Evolutionary conservation across 2,113 vertebrate genomes (phyloP), one percentile per base, ranked within the genome.

Genomic region (Hemibagrus wyckioides): DNA sequence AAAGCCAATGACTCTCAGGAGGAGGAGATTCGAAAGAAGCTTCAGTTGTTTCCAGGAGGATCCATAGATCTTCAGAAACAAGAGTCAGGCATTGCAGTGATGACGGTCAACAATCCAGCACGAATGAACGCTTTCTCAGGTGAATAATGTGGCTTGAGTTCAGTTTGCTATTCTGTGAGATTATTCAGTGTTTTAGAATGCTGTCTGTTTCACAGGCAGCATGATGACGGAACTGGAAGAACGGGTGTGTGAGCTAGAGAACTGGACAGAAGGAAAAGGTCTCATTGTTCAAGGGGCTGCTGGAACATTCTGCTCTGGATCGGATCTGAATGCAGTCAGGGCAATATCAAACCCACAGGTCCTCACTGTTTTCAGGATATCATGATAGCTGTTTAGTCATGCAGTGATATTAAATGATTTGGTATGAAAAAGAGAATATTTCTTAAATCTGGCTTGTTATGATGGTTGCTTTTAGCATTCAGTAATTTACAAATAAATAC

Each of bases 201-300:
- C 36, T 50, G 33, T 81, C 36, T 71, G 50, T 54, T 79, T 69
- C 52, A 14, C 92, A 99, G 98, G 98, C 83, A 94, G 93, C 75
- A 99, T 99, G 98, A 99, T 99, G 96, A 69, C 98, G 80, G 96
- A 98, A 77, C 95, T 99, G 87, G 94, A 97, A 91, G 96, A 98
- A 87, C 95, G 73, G 79, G 95, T 99, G 82, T 93, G 90, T 28
- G 96, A 99, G 88, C 92, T 99, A 88, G 97, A 99, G 95, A 93
- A 90, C 81, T 99, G 98, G 98, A 94, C 94, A 15, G 95, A 97
- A 54, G 97, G 98, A 1, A 99, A 98, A 96, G 97, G 97, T 44
- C 93, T 99, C 75, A 97, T 99, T 17, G 87, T 99, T 75, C 91
- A 13, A 48, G 98, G 98, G 23, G 96, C 97, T 80, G 95, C 95